These are phyloP conservation scores for Anolis apletophallus DNA, from an alignment of 2,797 vertebrate species.

Conservation along the genomic window DNA sequence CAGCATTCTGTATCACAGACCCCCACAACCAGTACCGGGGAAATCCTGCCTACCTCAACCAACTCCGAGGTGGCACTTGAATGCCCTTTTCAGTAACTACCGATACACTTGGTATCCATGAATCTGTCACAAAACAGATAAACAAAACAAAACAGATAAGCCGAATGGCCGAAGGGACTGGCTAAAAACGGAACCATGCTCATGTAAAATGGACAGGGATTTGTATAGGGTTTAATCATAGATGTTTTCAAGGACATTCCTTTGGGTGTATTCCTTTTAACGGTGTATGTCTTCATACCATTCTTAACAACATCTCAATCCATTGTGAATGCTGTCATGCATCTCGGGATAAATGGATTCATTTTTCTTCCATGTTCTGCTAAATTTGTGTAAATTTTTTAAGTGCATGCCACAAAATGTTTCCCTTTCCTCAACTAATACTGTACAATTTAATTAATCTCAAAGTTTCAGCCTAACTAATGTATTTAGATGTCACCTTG, in stretches of 20 bases:
- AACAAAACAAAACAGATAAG: too few relatives aligned
- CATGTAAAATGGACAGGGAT: too few relatives aligned
- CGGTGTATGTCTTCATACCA: background rate
- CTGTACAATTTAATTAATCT: background rate
- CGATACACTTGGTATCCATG: too few relatives aligned
- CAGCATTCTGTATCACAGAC: too few relatives aligned
- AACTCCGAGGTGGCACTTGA: too few relatives aligned
- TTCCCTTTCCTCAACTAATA: background rate
- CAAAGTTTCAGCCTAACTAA: background rate
- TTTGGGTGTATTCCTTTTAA: background rate
- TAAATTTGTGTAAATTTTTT: background rate
- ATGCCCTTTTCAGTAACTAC: too few relatives aligned
- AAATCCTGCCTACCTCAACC: too few relatives aligned
- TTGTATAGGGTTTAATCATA: background rate
- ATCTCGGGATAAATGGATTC: background rate
- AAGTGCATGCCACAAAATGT: background rate
- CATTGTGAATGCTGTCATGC: background rate
- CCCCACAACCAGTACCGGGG: too few relatives aligned
- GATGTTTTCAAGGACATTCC: background rate
- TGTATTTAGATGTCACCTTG: rapidly evolving
- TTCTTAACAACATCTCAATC: background rate
- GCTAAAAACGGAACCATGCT: too few relatives aligned
- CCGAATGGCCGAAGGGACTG: too few relatives aligned
- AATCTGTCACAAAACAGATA: too few relatives aligned
- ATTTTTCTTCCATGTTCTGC: background rate